phyloP scores from a whole-genome alignment of 2,113 vertebrate species.

The Zosterops japonicus region DNA sequence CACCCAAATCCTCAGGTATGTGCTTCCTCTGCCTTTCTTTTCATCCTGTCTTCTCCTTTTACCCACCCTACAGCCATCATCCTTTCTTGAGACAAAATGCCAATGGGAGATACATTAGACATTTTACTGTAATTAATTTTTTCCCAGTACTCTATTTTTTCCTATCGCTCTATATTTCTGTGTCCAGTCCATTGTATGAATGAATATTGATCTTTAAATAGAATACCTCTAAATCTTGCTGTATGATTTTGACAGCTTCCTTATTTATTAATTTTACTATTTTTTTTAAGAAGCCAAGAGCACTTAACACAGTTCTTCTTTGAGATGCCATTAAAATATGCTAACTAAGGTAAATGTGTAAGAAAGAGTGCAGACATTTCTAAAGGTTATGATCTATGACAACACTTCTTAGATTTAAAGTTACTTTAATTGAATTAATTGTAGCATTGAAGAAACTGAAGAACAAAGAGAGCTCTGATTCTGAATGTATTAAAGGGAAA shows the following conservation, averaged over 20 bases:
- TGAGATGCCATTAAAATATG: slow-evolving; percentile 70
- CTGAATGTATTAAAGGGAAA: slow-evolving; percentile 51
- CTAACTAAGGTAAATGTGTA: slow-evolving; percentile 65
- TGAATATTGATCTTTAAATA: slow-evolving; percentile 44
- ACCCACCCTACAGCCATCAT: neutral
- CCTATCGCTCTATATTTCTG: neutral
- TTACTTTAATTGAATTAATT: slow-evolving; percentile 73
- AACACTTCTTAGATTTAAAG: slow-evolving; percentile 49
- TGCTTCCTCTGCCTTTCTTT: neutral
- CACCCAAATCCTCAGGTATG: neutral
- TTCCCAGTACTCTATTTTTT: neutral
- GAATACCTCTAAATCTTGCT: neutral
- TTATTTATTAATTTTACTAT: slow-evolving; percentile 7
- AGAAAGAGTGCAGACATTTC: slow-evolving; percentile 41
- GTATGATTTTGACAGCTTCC: neutral
- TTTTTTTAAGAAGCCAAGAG: neutral
- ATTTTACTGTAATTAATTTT: neutral
- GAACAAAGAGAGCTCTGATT: slow-evolving; percentile 55
- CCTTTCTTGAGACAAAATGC: neutral
- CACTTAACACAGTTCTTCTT: slow-evolving; percentile 30
- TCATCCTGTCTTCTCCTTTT: neutral
- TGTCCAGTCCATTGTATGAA: neutral
- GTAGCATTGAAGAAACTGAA: slow-evolving; percentile 49
- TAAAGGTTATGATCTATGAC: slow-evolving; percentile 70
- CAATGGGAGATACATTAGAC: neutral